phyloP scores from a whole-genome alignment of 2,888 invertebrate species.

The Halocaridina rubra region DNA sequence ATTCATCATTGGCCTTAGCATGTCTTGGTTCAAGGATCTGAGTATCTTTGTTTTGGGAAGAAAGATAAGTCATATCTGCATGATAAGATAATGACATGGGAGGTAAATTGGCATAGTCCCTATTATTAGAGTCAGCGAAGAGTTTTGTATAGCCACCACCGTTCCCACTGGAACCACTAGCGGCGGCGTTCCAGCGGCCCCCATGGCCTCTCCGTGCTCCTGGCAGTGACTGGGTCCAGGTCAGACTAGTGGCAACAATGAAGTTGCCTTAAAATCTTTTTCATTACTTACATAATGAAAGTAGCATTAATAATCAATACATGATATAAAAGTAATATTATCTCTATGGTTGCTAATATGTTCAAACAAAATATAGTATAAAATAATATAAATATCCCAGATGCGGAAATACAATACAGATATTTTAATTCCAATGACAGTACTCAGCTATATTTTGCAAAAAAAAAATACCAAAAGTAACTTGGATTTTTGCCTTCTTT shows the following conservation, averaged over 20 bases:
- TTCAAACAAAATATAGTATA: neutral
- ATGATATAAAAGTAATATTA: neutral
- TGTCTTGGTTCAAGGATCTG: neutral
- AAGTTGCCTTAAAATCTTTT: slow-evolving; percentile 43
- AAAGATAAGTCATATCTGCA: slow-evolving; percentile 15
- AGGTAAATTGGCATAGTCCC: slow-evolving; percentile 53
- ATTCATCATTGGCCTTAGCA: neutral
- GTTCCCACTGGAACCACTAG: slow-evolving; percentile 35
- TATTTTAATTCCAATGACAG: no score
- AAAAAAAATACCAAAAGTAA: neutral
- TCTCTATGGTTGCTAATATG: slow-evolving; percentile 4
- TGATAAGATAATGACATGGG: slow-evolving; percentile 38
- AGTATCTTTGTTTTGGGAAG: neutral
- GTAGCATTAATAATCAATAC: slow-evolving; percentile 4
- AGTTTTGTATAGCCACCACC: slow-evolving; percentile 42
- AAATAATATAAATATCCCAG: neutral
- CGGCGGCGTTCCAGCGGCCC: slow-evolving; percentile 25
- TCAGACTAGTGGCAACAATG: slow-evolving; percentile 54
- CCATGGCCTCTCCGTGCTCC: slow-evolving; percentile 35
- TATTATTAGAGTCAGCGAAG: slow-evolving; percentile 9
- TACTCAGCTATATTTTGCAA: neutral
- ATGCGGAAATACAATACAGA: no score
- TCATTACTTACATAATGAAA: slow-evolving; percentile 17
- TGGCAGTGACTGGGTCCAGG: slow-evolving; percentile 56
- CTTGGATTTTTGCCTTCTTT: neutral